Percentiles rank a stretch among this genome's conserved stretches.
These are phyloP conservation scores for Colius striatus DNA, from an alignment of 2,113 vertebrate species.

Conservation along the genomic window DNA sequence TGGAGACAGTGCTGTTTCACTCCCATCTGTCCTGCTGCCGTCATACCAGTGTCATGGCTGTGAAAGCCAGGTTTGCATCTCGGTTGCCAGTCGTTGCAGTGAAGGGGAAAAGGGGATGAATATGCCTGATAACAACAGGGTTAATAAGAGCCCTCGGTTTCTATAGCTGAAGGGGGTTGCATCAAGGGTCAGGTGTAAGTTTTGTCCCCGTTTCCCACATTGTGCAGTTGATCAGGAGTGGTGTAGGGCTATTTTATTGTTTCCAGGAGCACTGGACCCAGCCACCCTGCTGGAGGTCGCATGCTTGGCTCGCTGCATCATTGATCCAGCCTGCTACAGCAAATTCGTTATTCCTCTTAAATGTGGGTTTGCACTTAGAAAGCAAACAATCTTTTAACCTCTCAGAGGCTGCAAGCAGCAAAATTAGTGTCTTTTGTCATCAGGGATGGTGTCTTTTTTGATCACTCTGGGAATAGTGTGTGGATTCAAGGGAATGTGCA, in stretches of 20 bases:
- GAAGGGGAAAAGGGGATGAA: neutral
- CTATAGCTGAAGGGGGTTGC: neutral
- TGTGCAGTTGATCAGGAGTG: neutral
- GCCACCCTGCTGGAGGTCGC: neutral
- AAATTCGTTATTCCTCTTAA: conserved; percentile 34
- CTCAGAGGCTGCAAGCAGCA: neutral
- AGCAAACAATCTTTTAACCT: conserved; percentile 27
- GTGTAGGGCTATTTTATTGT: neutral
- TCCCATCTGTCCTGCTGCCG: neutral
- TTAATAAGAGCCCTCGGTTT: neutral
- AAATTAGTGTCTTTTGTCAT: conserved; percentile 45
- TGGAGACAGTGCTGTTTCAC: neutral
- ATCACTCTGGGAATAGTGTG: neutral
- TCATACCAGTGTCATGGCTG: neutral
- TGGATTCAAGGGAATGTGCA: neutral
- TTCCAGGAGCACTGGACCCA: neutral
- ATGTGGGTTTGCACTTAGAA: neutral
- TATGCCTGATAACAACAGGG: fast-evolving
- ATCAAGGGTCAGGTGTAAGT: neutral
- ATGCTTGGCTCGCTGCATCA: conserved; percentile 11
- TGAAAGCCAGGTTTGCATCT: neutral
- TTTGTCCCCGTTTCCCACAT: neutral
- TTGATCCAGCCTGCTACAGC: conserved; percentile 5
- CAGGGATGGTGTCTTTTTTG: neutral
- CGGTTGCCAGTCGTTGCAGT: fast-evolving